A percentile compares a stretch with the other conserved stretches of the same genome.
phyloP scores from a whole-genome alignment of 2,888 invertebrate species.

The Standfussiana lucernea region DNA sequence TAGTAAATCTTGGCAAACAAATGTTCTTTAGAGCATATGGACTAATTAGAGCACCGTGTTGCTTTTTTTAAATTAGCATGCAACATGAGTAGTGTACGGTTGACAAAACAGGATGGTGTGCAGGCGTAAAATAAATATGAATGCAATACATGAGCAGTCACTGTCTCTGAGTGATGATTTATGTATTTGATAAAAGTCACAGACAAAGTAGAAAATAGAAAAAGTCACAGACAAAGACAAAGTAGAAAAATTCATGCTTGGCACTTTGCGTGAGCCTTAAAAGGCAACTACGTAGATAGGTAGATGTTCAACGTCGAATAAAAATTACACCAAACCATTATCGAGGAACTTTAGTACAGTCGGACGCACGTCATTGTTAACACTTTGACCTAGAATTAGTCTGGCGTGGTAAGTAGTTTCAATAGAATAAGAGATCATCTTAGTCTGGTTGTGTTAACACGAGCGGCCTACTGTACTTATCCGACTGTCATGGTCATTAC shows the following conservation, averaged over 20 bases:
- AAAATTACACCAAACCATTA: neutral
- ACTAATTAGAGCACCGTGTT: conserved; percentile 56
- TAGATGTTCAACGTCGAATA: neutral
- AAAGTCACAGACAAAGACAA: too few relatives aligned
- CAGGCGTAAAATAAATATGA: neutral
- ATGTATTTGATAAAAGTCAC: neutral
- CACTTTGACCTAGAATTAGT: neutral
- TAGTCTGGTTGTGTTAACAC: neutral
- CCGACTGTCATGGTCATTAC: neutral
- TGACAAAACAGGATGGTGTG: neutral
- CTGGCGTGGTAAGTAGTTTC: neutral
- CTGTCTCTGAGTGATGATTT: neutral
- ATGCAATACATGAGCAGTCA: neutral
- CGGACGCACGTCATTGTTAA: neutral
- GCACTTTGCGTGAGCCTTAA: neutral
- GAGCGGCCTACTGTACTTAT: neutral
- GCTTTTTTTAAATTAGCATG: conserved; percentile 61
- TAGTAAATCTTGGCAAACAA: conserved; percentile 55
- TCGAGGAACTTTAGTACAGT: neutral
- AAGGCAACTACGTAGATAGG: neutral
- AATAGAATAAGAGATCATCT: neutral
- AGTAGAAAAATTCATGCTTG: neutral
- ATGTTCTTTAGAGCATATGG: conserved; percentile 54
- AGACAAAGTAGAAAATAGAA: too few relatives aligned
- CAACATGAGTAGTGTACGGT: conserved; percentile 43